Evolutionary conservation across 2,888 invertebrate species (phyloP).

Genomic region (Lampropteryx suffumata): DNA sequence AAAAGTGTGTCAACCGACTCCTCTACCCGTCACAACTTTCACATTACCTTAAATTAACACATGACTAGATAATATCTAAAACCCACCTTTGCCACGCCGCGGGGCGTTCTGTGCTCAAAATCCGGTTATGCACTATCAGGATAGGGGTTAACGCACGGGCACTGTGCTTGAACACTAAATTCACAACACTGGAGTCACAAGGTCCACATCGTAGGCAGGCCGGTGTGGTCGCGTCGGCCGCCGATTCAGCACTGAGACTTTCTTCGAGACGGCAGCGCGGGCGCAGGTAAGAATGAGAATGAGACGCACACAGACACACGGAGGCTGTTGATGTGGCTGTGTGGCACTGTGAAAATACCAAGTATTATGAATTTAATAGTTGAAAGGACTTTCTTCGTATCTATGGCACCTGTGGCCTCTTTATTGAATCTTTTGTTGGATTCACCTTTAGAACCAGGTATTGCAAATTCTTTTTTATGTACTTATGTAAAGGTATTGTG

Average conservation of each 20-base stretch:
- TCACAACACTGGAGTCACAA: slow-evolving; percentile 77
- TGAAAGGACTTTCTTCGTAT: slow-evolving; percentile 24
- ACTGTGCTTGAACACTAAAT: slow-evolving; percentile 74
- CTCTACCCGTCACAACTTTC: slow-evolving; percentile 77
- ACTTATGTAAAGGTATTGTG: not conserved
- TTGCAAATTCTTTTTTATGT: slow-evolving; percentile 5
- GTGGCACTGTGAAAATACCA: slow-evolving; percentile 32
- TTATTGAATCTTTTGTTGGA: slow-evolving; percentile 5
- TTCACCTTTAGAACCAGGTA: not conserved
- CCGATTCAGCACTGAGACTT: slow-evolving; percentile 79
- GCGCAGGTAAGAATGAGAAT: slow-evolving; percentile 72
- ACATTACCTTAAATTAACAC: slow-evolving; percentile 79
- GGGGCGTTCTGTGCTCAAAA: slow-evolving; percentile 69
- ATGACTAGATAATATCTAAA: slow-evolving; percentile 49
- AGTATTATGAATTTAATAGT: slow-evolving; percentile 32
- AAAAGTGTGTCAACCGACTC: slow-evolving; percentile 81
- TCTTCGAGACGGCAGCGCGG: slow-evolving; percentile 69
- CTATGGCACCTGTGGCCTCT: slow-evolving; percentile 15
- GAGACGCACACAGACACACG: slow-evolving; percentile 53
- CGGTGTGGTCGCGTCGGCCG: slow-evolving; percentile 75
- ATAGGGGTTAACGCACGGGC: slow-evolving; percentile 78
- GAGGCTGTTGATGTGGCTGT: slow-evolving; percentile 36
- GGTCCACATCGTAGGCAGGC: slow-evolving; percentile 72
- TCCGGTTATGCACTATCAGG: slow-evolving; percentile 80
- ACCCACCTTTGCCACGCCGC: slow-evolving; percentile 73